These are phyloP conservation scores for Plutella xylostella DNA, from an alignment of 2,888 invertebrate species.

Conservation along the genomic window DNA sequence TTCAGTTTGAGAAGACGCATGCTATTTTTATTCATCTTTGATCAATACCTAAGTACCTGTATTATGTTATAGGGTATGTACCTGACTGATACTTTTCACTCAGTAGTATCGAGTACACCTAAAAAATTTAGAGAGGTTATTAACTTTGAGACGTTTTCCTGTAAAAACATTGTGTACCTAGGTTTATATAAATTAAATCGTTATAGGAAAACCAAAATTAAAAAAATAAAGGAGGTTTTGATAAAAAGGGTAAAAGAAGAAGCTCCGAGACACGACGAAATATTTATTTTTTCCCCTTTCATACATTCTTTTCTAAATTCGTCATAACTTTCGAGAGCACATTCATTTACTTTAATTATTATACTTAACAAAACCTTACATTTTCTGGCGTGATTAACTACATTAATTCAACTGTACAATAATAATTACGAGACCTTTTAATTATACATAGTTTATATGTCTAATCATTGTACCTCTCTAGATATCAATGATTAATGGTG, in stretches of 20 bases:
- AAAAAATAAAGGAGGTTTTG: background rate
- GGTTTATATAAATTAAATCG: too few species aligned
- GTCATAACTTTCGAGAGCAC: constrained; percentile 68
- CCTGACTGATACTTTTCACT: too few species aligned
- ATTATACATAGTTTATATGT: constrained; percentile 17
- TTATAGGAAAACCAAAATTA: too few species aligned
- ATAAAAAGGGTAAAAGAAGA: constrained; percentile 35
- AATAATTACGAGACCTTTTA: constrained; percentile 66
- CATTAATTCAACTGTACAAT: constrained; percentile 68
- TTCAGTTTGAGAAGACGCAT: too few species aligned
- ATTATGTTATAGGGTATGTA: too few species aligned
- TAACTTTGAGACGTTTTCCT: too few species aligned
- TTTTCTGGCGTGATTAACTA: constrained; percentile 64
- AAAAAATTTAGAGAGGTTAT: too few species aligned
- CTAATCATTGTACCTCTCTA: constrained; percentile 45
- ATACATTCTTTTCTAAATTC: constrained; percentile 69
- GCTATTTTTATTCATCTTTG: too few species aligned
- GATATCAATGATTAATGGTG: constrained; percentile 44
- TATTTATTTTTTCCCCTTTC: constrained; percentile 66
- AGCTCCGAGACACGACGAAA: constrained; percentile 64
- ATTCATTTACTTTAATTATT: constrained; percentile 51
- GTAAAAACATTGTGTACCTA: too few species aligned
- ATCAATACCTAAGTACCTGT: too few species aligned
- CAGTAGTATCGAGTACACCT: too few species aligned
- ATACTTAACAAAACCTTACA: constrained; percentile 66